Base-by-base conservation (phyloP, 2,888 invertebrate species). In the Tenthredo distinguenda region DNA sequence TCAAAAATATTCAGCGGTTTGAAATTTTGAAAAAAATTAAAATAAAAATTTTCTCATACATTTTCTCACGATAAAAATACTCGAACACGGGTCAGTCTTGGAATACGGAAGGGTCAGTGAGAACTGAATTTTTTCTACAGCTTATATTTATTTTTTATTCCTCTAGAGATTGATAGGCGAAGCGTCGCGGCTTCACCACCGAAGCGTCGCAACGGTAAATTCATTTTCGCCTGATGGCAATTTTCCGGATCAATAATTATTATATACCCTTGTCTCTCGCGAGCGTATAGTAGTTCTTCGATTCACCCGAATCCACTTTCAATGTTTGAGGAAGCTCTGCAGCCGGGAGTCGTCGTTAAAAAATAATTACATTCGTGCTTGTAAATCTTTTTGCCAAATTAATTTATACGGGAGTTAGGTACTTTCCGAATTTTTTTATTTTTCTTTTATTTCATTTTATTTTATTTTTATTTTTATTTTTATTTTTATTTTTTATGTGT, bases 141-240 rank as follows among this genome's bases (percentile, higher is more conserved):
- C 26, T 43, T 43, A 10, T 74, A n/a, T 74, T 74, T n/a, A 18
- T 21, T 74, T 40, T 43, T 43, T 3, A 10, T 74, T 34, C 40
- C 5, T 74, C 9, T 4, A 31, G 21, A 21, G 72, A 74, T 43
- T 74, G 72, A 74, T 74, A 21, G 77, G 31, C 9, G 31, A 26
- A 26, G 76, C 76, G 76, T 47, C 43, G 47, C 6, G 47, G 76
- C 15, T 15, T 47, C 43, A 76, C n/a, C 40, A n/a, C 7, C 72
- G 26, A 15, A 12, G 40, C 81, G 40, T n/a, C 81, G 34, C 37
- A 18, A 62, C 21, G 31, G 55, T 50, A 77, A 40, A 81, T 81
- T 81, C 81, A 62, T 62, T 81, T 81, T 81, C 62, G 58, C 81
- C 62, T 50, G 81, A 81, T 81, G 81, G 81, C 81, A 81, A 81